Base-by-base conservation (phyloP, 1,140 invertebrate species). In the Ips nitidus region DNA sequence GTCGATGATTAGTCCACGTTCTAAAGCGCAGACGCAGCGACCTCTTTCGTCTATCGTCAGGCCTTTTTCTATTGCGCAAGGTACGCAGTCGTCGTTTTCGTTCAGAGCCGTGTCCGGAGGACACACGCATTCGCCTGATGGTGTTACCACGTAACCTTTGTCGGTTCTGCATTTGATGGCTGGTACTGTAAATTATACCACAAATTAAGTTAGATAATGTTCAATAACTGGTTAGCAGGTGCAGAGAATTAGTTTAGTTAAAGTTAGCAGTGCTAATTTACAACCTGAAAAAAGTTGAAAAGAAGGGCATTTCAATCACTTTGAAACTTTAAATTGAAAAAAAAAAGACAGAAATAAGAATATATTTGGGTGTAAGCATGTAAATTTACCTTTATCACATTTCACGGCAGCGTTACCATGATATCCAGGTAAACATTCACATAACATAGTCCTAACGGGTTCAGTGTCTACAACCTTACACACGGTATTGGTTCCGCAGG, bases 401-500 rank as follows among this genome's bases (percentile, higher is more conserved):
- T 89, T 85, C 47, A 90, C 84, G 38, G 91, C 87, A 36, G 92
- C 91, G 78, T 93, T 92, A 79, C 92, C 92, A 80, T 87, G 87
- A 78, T 91, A 94, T 55, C 92, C 92, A 39, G 91, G 89, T n/a
- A 91, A 77, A 78, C 94, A 96, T 79, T 91, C 88, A 74, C 94
- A 97, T 66, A 93, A 88, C 91, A 95, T 93, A 8, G 93, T 95
- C 75, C 91, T 86, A 0, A 95, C 89, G 1, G 94, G 92, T 38
- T 87, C 81, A 0, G 94, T 93, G 75, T 95, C 90, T 2, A 92
- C 80, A 1, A 95, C 89, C 58, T 87, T 88, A 75, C 94, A 97
- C 62, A 88, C 83, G 0, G 93, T 90, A 71, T 94, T 94, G 4
- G 87, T 84, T 42, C 91, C 91, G 75, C 94, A 97, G 0, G 94